Conservation (phyloP, 2,888 invertebrate genomes). For the Athrips mouffetella region DNA sequence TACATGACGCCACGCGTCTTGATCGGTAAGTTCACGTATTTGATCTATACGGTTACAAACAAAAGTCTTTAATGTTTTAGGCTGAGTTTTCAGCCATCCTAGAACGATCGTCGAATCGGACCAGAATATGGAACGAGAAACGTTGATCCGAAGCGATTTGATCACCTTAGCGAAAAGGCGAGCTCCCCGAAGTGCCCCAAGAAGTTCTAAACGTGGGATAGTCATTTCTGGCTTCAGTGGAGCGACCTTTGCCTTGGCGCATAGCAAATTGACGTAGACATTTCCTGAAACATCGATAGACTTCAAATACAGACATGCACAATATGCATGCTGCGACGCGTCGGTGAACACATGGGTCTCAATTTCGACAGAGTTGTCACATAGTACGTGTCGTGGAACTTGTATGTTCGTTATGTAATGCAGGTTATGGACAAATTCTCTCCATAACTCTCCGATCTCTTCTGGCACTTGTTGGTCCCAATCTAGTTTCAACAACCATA, state of each 20-base stretch:
- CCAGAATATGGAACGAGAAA: conserved; percentile 14
- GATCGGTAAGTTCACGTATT: conserved; percentile 20
- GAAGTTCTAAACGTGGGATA: conserved; percentile 25
- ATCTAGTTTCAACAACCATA: conserved; percentile 16
- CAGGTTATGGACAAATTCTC: neutral
- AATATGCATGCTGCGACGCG: conserved; percentile 19
- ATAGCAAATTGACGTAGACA: conserved; percentile 16
- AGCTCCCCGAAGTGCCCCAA: conserved; percentile 22
- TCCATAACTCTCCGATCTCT: conserved; percentile 9
- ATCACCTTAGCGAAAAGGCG: conserved; percentile 16
- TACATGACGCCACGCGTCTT: conserved; percentile 19
- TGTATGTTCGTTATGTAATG: neutral
- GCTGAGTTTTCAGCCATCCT: conserved; percentile 20
- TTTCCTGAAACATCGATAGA: conserved; percentile 5
- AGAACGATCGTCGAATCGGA: conserved; percentile 21
- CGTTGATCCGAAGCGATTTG: conserved; percentile 3
- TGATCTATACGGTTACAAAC: conserved; percentile 23
- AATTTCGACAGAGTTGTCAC: neutral
- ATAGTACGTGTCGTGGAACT: conserved; percentile 1
- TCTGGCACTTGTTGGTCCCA: conserved; percentile 21
- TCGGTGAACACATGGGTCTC: conserved; percentile 23
- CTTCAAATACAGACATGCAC: conserved; percentile 20
- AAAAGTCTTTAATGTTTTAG: conserved; percentile 23
- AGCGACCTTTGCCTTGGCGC: conserved; percentile 24
- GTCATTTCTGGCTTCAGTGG: conserved; percentile 25